A percentile compares a stretch with the other conserved stretches of the same genome.
phyloP scores from a whole-genome alignment of 2,797 vertebrate species.

The Sparus aurata region DNA sequence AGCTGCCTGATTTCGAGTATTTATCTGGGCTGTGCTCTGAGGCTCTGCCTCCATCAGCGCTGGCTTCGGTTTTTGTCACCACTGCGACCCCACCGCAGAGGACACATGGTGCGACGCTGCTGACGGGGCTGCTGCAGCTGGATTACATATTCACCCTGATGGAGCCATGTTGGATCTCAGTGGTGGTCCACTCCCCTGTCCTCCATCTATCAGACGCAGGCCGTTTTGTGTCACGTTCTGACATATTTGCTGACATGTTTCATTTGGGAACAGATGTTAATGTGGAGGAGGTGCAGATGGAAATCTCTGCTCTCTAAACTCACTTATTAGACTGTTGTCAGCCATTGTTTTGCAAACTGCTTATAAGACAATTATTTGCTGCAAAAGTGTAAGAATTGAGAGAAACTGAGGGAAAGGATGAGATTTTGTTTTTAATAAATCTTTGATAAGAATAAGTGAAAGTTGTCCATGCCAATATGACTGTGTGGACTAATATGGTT shows the following conservation, averaged over 20 bases:
- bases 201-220: slow-evolving; percentile 85
- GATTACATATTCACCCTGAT: slow-evolving; percentile 75
- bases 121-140: slow-evolving; percentile 81
- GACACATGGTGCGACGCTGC: slow-evolving; percentile 74
- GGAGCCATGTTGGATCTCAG: slow-evolving; percentile 87
- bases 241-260: slow-evolving; percentile 83
- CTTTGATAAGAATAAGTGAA: too few species aligned
- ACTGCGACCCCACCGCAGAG: slow-evolving; percentile 70
- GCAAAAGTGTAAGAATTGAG: slow-evolving; percentile 41
- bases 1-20: slow-evolving; percentile 92
- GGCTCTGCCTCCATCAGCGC: slow-evolving; percentile 85
- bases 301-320: slow-evolving; percentile 71
- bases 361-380: slow-evolving; percentile 67
- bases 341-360: slow-evolving; percentile 71
- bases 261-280: slow-evolving; percentile 82
- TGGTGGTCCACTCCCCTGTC: slow-evolving; percentile 83
- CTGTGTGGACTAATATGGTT: too few species aligned
- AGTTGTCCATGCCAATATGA: too few species aligned
- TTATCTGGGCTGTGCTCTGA: slow-evolving; percentile 86
- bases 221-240: slow-evolving; percentile 82
- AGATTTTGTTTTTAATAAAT: slow-evolving; percentile 6
- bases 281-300: slow-evolving; percentile 76
- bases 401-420: slow-evolving; percentile 17
- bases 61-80: slow-evolving; percentile 76
- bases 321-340: slow-evolving; percentile 72